Evolutionary conservation across 1,140 invertebrate genomes (phyloP).

Genomic region (Vollenhovia emeryi): DNA sequence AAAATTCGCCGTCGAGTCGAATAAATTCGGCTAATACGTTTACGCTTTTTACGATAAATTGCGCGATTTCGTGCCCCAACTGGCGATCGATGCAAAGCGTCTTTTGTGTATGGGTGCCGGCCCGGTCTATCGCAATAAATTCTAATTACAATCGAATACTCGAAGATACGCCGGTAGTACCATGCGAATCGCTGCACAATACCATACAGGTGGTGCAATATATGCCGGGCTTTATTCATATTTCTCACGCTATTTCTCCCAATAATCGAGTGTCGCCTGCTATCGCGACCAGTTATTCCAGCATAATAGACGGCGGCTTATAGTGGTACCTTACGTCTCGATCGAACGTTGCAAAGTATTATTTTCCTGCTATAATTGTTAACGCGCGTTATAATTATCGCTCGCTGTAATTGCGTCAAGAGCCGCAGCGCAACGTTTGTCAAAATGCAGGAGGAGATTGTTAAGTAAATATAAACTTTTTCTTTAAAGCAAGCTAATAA

Average conservation of each 20-base stretch:
- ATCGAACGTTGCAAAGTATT: slow-evolving; percentile 15
- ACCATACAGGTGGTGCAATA: slow-evolving; percentile 8
- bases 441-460: background rate
- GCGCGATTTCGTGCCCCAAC: slow-evolving; percentile 12
- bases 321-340: slow-evolving; percentile 16
- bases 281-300: slow-evolving; percentile 70
- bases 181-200: slow-evolving; percentile 47
- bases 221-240: slow-evolving; percentile 69
- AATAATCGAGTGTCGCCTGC: slow-evolving; percentile 72
- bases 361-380: slow-evolving; percentile 14
- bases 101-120: slow-evolving; percentile 10
- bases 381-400: background rate
- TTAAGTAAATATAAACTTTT: background rate
- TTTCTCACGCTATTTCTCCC: slow-evolving; percentile 73
- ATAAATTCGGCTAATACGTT: slow-evolving; percentile 30
- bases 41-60: slow-evolving; percentile 41
- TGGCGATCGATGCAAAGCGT: background rate
- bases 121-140: slow-evolving; percentile 34
- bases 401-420: background rate
- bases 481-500: background rate
- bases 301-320: slow-evolving; percentile 51
- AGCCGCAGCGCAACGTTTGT: background rate
- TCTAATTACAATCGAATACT: slow-evolving; percentile 59
- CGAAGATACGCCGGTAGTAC: slow-evolving; percentile 25
- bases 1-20: background rate